phyloP scores from a whole-genome alignment of 2,113 vertebrate genomes.

The Thomomys bottae region DNA sequence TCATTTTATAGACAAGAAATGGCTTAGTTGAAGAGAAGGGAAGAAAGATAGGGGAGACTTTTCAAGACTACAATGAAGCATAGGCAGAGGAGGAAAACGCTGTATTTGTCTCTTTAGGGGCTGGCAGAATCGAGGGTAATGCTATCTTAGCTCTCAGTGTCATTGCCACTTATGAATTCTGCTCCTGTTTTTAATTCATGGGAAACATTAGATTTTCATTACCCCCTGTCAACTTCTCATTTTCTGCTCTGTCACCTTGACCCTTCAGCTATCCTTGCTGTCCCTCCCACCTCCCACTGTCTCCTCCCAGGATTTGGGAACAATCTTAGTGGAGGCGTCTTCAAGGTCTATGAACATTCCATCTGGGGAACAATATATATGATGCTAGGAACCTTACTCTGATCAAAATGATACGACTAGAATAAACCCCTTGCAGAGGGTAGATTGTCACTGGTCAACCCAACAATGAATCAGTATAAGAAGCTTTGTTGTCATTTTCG shows the following conservation, averaged over 20 bases:
- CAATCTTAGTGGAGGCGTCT: slow-evolving; percentile 6
- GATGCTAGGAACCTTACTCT: not conserved
- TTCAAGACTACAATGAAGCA: not conserved
- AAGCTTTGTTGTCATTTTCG: no score
- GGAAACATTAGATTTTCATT: slow-evolving; percentile 59
- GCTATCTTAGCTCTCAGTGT: not conserved
- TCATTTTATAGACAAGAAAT: slow-evolving; percentile 19
- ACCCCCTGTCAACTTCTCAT: slow-evolving; percentile 52
- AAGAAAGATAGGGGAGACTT: not conserved
- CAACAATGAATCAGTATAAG: no score
- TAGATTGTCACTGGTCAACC: no score
- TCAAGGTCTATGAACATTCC: slow-evolving; percentile 1
- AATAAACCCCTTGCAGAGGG: not conserved
- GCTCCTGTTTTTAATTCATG: slow-evolving; percentile 64
- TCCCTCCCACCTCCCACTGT: not conserved
- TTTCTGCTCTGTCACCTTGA: slow-evolving; percentile 40
- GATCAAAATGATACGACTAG: slow-evolving; percentile 13
- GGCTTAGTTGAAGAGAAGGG: not conserved
- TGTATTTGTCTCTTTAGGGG: slow-evolving; percentile 24
- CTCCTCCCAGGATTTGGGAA: not conserved
- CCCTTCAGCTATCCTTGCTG: not conserved
- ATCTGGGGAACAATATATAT: slow-evolving; percentile 52
- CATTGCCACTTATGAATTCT: slow-evolving; percentile 54
- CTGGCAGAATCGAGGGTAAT: not conserved
- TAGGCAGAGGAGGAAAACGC: not conserved